Percentiles rank a stretch among this genome's conserved stretches.
These are phyloP conservation scores for Desmophyllum pertusum DNA, from an alignment of 92 coral and sea anemone genomes.

Conservation along the genomic window DNA sequence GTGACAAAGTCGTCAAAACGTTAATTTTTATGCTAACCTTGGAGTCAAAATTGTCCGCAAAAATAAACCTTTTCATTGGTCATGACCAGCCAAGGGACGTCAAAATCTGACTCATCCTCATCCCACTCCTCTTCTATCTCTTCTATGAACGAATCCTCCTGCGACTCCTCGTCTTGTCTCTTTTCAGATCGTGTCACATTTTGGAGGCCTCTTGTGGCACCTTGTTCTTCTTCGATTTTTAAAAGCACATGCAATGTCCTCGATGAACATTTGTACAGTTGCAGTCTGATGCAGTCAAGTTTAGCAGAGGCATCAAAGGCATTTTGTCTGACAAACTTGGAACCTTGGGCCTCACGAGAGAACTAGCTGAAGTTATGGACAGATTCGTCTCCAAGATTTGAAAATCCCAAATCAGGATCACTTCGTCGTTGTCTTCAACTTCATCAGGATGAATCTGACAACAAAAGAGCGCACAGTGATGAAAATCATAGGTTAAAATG, in stretches of 20 bases:
- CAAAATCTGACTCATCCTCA: no score
- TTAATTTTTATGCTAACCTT: no score
- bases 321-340: not conserved
- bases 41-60: no score
- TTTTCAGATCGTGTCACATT: not conserved
- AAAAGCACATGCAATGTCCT: no score
- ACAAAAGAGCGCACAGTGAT: not conserved
- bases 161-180: not conserved
- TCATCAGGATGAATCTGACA: slow-evolving; percentile 11
- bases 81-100: no score
- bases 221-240: no score
- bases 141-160: not conserved
- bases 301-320: not conserved
- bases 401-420: slow-evolving; percentile 15
- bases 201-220: not conserved
- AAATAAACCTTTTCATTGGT: no score
- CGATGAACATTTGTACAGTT: not conserved
- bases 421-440: not conserved
- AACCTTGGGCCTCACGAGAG: not conserved
- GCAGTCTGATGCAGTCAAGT: not conserved
- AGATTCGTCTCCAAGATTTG: not conserved
- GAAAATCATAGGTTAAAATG: not conserved
- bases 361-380: not conserved
- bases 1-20: no score
- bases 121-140: no score